Evolutionary conservation across 1,140 invertebrate species (phyloP), one percentile per base, ranked within the genome.

Genomic region (Magallana ariakensis): DNA sequence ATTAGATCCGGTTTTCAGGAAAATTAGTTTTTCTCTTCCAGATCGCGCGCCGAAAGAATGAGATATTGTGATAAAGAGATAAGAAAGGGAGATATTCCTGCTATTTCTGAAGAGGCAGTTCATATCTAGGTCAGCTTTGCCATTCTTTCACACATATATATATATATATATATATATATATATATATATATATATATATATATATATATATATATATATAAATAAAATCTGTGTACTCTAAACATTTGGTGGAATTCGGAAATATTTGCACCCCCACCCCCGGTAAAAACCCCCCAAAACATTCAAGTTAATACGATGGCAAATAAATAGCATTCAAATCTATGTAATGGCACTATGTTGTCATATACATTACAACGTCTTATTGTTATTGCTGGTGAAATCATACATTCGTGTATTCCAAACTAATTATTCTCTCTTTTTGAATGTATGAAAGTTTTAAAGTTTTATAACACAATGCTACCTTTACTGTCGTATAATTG

Each of bases 31-130:
- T 70, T 26, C 22, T 33, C 66, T 11, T 19, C 66, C 22, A 26
- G 33, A 70, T 26, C 33, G 66, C 33, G 66, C 66, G 66, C 33
- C 66, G 66, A 70, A 19, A 9, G 66, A 70, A 70, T 26, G 66
- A 70, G 22, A 70, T 70, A 33, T 70, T 70, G 22, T 33, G 66
- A 70, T 70, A 70, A 70, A 70, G 66, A 70, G 19, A 33, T 70
- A 70, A 26, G 22, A 19, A 11, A 26, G 22, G 13, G 58, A 70
- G 66, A 26, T 26, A 70, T 70, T 70, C 26, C 22, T 70, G 66
- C 33, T 70, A 33, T 70, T 33, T 70, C 19, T 70, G 66, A 26
- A 46, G 13, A 70, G 11, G 22, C 22, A 70, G 66, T 70, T 70
- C 66, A 70, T 26, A 26, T 70, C 33, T 11, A 26, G 66, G 66